Conservation (phyloP, 1,140 invertebrate genomes). For the Ctenoplectra terminalis region DNA sequence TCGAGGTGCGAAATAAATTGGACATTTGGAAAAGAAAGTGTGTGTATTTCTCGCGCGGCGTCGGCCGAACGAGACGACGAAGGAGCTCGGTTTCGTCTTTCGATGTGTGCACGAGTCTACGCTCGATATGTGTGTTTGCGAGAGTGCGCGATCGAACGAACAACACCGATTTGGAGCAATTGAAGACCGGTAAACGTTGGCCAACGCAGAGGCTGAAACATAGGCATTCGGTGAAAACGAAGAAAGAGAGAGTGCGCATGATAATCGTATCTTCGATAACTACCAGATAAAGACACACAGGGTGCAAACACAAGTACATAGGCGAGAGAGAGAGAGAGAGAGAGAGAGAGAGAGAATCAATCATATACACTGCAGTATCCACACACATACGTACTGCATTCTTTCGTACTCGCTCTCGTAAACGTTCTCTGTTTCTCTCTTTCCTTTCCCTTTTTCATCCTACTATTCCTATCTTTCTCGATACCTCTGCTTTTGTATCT, state of each 20-base stretch:
- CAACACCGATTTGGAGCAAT: conserved; percentile 30
- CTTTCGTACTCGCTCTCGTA: conserved; percentile 14
- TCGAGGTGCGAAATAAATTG: neutral
- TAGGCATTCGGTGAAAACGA: conserved; percentile 30
- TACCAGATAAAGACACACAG: conserved; percentile 44
- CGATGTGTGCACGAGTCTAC: conserved; percentile 30
- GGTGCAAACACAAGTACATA: neutral
- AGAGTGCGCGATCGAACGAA: conserved; percentile 48
- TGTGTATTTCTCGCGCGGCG: conserved; percentile 55
- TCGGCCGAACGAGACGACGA: conserved; percentile 57
- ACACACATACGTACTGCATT: neutral
- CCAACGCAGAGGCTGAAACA: conserved; percentile 21
- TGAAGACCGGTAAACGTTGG: conserved; percentile 36
- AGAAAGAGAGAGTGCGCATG: conserved; percentile 51
- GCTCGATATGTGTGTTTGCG: conserved; percentile 16
- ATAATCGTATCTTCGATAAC: conserved; percentile 51
- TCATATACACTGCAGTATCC: neutral
- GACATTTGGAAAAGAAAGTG: conserved; percentile 51
- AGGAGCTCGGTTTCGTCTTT: conserved; percentile 44
- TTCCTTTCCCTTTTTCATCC: conserved; percentile 37
- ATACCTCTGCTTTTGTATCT: conserved; percentile 20
- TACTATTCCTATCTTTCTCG: conserved; percentile 35
- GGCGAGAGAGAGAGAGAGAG: neutral
- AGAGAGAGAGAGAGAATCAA: conserved; percentile 5
- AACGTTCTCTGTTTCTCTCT: neutral